Percentiles rank a stretch among this genome's conserved stretches.
Conservation (phyloP, 2,113 vertebrate species). For the Accipiter virgatus region DNA sequence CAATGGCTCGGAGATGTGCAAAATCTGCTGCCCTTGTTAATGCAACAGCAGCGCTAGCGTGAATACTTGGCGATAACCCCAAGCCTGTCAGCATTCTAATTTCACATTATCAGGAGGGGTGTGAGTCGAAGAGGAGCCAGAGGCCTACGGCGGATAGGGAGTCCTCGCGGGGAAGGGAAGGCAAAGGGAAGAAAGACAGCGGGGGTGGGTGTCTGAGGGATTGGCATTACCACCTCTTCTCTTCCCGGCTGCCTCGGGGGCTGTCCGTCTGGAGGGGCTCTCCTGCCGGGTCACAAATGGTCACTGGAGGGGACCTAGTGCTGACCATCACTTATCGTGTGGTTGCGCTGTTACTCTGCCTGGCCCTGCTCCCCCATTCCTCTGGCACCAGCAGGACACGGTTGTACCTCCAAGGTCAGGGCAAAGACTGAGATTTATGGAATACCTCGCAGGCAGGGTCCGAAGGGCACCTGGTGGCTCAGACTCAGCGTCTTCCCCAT, state of each 20-base stretch:
- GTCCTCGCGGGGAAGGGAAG: neutral
- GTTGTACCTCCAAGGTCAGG: neutral
- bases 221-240: neutral
- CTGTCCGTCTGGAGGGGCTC: neutral
- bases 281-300: neutral
- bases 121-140: neutral
- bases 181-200: neutral
- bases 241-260: neutral
- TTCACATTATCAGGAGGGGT: neutral
- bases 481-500: neutral
- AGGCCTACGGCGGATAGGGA: neutral
- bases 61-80: neutral
- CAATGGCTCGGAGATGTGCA: neutral
- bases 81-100: neutral
- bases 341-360: neutral
- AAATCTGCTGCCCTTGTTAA: neutral
- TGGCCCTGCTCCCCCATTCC: neutral
- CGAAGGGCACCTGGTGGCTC: neutral
- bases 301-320: neutral
- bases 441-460: neutral
- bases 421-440: neutral
- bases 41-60: neutral
- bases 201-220: neutral
- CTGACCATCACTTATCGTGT: neutral
- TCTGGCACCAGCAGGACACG: neutral